phyloP scores from a whole-genome alignment of 1,140 invertebrate species.

The Cyclina sinensis region DNA sequence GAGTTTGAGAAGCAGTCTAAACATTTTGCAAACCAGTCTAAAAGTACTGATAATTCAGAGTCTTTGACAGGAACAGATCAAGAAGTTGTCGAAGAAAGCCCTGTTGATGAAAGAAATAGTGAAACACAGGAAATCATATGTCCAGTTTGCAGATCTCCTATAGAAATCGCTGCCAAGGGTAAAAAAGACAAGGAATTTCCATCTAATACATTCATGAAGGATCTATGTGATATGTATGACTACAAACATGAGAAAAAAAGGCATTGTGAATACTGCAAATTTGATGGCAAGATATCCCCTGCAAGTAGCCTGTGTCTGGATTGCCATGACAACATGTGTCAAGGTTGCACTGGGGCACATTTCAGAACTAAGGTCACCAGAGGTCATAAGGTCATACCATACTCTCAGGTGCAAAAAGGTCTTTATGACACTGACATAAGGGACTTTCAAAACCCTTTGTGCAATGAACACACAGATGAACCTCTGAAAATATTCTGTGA shows the following conservation, averaged over 20 bases:
- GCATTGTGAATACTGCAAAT: conserved; percentile 82
- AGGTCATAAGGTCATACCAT: conserved; percentile 79
- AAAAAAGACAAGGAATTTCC: conserved; percentile 47
- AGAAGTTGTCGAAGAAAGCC: neutral
- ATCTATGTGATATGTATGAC: conserved; percentile 73
- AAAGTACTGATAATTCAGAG: conserved; percentile 16
- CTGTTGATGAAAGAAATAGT: neutral
- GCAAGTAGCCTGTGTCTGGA: conserved; percentile 79
- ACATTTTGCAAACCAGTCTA: neutral
- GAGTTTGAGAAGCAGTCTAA: conserved; percentile 51
- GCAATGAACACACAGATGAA: conserved; percentile 70
- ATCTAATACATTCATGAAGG: conserved; percentile 72
- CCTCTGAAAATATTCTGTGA: conserved; percentile 75
- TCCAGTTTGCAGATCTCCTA: conserved; percentile 72
- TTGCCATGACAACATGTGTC: conserved; percentile 83
- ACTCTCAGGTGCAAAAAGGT: conserved; percentile 78
- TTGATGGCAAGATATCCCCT: conserved; percentile 70
- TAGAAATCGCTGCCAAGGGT: conserved; percentile 50
- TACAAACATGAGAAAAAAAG: conserved; percentile 74
- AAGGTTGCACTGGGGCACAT: conserved; percentile 79
- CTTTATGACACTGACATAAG: conserved; percentile 82
- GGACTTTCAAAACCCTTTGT: conserved; percentile 71
- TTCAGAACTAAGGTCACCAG: conserved; percentile 82
- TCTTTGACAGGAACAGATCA: neutral
- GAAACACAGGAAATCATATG: conserved; percentile 45